These are phyloP conservation scores for Drosophila seclusa DNA, from an alignment of 2,888 invertebrate genomes.

Conservation along the genomic window DNA sequence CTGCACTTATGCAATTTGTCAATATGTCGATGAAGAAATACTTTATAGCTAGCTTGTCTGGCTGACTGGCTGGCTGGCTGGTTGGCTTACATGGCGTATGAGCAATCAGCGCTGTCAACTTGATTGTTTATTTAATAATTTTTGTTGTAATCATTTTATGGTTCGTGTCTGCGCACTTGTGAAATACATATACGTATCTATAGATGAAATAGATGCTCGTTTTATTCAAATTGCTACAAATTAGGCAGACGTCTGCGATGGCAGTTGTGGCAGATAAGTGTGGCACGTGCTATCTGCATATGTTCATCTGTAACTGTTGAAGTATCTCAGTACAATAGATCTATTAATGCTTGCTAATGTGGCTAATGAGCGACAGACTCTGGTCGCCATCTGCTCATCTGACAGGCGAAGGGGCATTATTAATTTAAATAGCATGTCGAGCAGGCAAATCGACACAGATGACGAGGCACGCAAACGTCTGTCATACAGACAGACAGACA, in stretches of 20 bases:
- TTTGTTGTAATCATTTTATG: conserved; percentile 18
- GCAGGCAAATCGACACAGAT: conserved; percentile 16
- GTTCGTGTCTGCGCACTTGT: conserved; percentile 10
- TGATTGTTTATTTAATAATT: conserved; percentile 33
- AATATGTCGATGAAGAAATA: conserved; percentile 45
- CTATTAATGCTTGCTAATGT: conserved; percentile 50
- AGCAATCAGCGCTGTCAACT: conserved; percentile 13
- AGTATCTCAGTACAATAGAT: conserved; percentile 20
- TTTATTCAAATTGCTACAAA: conserved; percentile 47
- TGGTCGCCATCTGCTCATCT: conserved; percentile 23
- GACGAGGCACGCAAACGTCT: conserved; percentile 3
- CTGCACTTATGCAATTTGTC: conserved; percentile 55
- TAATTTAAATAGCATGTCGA: conserved; percentile 71
- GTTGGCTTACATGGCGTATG: conserved; percentile 27
- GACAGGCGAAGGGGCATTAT: conserved; percentile 59
- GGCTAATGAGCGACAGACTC: conserved; percentile 44
- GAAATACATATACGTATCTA: neutral
- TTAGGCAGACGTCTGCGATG: conserved; percentile 44
- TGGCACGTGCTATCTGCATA: conserved; percentile 24
- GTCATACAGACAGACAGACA: conserved; percentile 8
- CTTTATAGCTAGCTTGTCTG: conserved; percentile 4
- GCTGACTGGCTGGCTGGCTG: neutral
- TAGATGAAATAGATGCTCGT: neutral
- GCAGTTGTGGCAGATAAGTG: neutral
- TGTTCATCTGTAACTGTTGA: neutral